A percentile compares a stretch with the other conserved stretches of the same genome.
Evolutionary conservation across 2,888 invertebrate species (phyloP).

Genomic region (Autographa gamma): DNA sequence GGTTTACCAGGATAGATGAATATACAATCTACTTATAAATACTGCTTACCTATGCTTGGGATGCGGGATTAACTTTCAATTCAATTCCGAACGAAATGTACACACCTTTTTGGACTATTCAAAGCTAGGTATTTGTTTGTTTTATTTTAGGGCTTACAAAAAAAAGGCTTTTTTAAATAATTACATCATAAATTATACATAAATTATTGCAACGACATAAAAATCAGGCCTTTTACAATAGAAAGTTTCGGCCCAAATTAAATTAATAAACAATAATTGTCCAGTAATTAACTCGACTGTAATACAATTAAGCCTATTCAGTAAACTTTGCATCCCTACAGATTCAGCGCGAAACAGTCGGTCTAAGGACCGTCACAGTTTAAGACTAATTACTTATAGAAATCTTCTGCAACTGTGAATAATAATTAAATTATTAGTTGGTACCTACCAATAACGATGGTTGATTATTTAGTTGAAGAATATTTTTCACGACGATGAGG

Average conservation of each 20-base stretch:
- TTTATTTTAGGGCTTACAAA: too few relatives aligned
- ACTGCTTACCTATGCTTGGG: not conserved
- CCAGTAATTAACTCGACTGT: not conserved
- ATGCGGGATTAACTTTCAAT: not conserved
- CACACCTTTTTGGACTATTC: too few relatives aligned
- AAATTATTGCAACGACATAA: too few relatives aligned
- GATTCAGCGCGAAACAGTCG: conserved; percentile 1
- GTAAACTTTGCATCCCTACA: not conserved
- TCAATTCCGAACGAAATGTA: not conserved
- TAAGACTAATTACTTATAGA: conserved; percentile 9
- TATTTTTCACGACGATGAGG: too few relatives aligned
- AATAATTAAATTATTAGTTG: not conserved
- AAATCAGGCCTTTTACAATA: not conserved
- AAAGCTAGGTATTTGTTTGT: too few relatives aligned
- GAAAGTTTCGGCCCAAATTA: not conserved
- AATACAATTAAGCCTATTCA: conserved; percentile 1
- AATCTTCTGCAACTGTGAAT: conserved; percentile 5
- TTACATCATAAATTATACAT: too few relatives aligned
- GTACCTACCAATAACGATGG: too few relatives aligned
- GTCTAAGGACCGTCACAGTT: conserved; percentile 23
- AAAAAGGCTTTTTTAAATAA: too few relatives aligned
- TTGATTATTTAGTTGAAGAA: too few relatives aligned
- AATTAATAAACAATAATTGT: not conserved
- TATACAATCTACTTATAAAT: too few relatives aligned
- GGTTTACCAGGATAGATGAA: not conserved